Evolutionary conservation across 1,140 invertebrate species (phyloP), one percentile per base, ranked within the genome.

Genomic region (Riptortus pedestris): DNA sequence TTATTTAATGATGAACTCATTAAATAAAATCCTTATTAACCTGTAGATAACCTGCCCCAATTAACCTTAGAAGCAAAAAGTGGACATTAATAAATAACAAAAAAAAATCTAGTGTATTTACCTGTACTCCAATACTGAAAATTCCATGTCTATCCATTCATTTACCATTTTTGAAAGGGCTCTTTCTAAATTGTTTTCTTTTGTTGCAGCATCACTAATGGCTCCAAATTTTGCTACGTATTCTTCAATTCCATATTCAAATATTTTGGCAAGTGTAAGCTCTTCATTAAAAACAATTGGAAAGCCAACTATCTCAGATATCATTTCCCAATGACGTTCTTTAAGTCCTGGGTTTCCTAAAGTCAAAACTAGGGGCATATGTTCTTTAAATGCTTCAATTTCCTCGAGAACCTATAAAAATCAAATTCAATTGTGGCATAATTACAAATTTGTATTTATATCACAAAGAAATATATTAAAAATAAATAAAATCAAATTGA

Each of bases 291-390:
- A 85, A 69, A 85, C 84, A 24, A 98, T 87, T 0, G 91, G 90
- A 74, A 94, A 96, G 0, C 93, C 93, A 68, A 97, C 90, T 64
- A 96, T 90, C 70, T 97, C 93, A 0, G 92, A 95, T 12, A 98
- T 86, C 75, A 91, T 87, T 71, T 96, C 92, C 95, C 95, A 98
- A 74, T 98, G 95, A 11, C 94, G 81, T 14, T 84, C 83, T 71
- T 96, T 88, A 79, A 98, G 84, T 33, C 88, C 92, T 2, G 93
- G 93, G 80, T 97, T 98, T 47, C 94, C 94, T 1, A 98, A 76
- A 0, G 91, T 95, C 71, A 87, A 82, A 59, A 98, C 87, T 5
- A 97, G 84, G 0, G 93, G 91, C 81, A 96, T 81, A 72, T 96
- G 83, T 51, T 89, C 86, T 66, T 87, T 87, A 75, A 98, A 97